A percentile compares a stretch with the other conserved stretches of the same genome.
Evolutionary conservation across 2,888 invertebrate genomes (phyloP).

Genomic region (Sacculina carcini): DNA sequence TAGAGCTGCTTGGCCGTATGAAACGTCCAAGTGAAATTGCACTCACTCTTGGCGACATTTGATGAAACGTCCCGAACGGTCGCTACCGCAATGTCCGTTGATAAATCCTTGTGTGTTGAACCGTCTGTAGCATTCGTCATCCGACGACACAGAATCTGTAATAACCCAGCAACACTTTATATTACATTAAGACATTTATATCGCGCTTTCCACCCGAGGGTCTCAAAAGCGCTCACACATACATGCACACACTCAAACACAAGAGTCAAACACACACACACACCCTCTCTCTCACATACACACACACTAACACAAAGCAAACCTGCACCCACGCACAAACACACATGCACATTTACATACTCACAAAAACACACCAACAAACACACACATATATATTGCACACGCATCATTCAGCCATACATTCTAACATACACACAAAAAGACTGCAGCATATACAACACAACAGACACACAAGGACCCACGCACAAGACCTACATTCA

Average conservation of each 20-base stretch:
- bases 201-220: no score
- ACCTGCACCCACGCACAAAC: neutral
- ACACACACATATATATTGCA: neutral
- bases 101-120: constrained; percentile 86
- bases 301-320: neutral
- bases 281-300: no score
- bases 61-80: constrained; percentile 39
- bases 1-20: no score
- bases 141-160: constrained; percentile 45
- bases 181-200: no score
- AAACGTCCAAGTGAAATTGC: no score
- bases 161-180: no score
- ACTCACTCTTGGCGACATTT: constrained; percentile 68
- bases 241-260: no score
- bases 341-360: neutral
- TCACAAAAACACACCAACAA: neutral
- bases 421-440: neutral
- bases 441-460: neutral
- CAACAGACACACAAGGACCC: no score
- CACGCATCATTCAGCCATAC: neutral
- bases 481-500: no score
- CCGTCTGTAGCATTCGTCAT: constrained; percentile 69
- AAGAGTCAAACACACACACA: no score
- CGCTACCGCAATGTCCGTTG: constrained; percentile 82
- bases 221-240: no score